Conservation (phyloP, 1,140 invertebrate genomes). For the Meloidogyne chitwoodi region DNA sequence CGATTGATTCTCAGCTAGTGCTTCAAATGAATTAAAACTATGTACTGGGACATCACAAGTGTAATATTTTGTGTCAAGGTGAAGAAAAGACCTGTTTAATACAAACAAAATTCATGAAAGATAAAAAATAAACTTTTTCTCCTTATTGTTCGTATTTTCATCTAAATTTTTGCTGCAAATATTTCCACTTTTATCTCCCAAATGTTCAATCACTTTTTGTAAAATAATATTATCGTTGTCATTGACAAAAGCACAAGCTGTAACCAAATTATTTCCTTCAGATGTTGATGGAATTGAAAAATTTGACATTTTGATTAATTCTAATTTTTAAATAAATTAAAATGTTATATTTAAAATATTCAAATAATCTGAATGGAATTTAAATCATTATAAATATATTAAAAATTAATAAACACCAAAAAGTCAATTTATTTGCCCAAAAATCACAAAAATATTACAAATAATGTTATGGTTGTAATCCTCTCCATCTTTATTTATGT, state of each 20-base stretch:
- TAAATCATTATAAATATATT: not conserved
- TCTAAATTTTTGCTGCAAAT: not conserved
- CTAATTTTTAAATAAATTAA: no score
- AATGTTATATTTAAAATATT: no score
- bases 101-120: no score
- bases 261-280: not conserved
- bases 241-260: constrained; percentile 6
- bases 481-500: no score
- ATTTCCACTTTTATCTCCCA: not conserved
- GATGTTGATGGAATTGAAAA: not conserved
- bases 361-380: no score
- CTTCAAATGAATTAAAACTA: not conserved
- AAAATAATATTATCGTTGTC: not conserved
- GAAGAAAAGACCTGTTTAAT: not conserved
- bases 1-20: not conserved
- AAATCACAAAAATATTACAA: not conserved
- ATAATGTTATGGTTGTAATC: not conserved
- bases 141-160: not conserved
- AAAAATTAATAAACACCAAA: not conserved
- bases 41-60: constrained; percentile 10
- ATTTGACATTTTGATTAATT: not conserved
- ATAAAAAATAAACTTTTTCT: not conserved
- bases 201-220: not conserved
- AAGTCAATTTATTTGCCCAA: not conserved
- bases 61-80: constrained; percentile 23